Base-by-base conservation (phyloP, 2,113 vertebrate species). In the Zosterops pallidus region DNA sequence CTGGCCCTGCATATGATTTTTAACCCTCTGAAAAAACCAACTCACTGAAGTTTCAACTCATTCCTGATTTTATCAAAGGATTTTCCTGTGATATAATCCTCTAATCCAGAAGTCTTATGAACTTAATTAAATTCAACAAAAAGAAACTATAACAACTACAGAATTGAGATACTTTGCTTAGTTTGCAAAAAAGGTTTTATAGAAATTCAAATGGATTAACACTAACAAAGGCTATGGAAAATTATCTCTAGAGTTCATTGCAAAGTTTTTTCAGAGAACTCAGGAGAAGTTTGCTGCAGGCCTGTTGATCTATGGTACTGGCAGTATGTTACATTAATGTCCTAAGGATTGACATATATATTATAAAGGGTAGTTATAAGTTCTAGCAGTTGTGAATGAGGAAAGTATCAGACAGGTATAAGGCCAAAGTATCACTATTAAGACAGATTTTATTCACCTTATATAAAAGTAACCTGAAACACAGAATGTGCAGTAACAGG, bases 361-460 rank as follows among this genome's bases (percentile, higher is more conserved):
- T 94, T 93, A 86, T 88, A 91, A 84, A 86, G 65, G 52, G 76
- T 95, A 86, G 76, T 92, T 93, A 77, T 78, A 93, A 90, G 89
- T 89, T 93, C 83, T 59, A 92, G 85, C 56, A 70, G 74, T 92
- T 78, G 76, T 76, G 79, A 88, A 79, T 2, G 21, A 90, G 63
- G 46, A 52, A 92, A 78, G 71, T 60, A 86, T 84, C 85, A 90
- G 80, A 75, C 76, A 92, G 94, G 89, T 88, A 53, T 86, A 94
- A 96, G 86, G 89, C 94, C 93, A 96, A 91, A 92, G 83, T 82
- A 92, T 86, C 88, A 90, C 85, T 96, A 96, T 93, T 90, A 95
- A 94, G 95, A 96, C 42, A 79, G 75, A 94, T 95, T 94, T 92
- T 92, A 89, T 92, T 95, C 91, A 52, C 79, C 64, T 94, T 94